These are phyloP conservation scores for Phataginus tricuspis DNA, from an alignment of 2,797 vertebrate species.

Conservation along the genomic window DNA sequence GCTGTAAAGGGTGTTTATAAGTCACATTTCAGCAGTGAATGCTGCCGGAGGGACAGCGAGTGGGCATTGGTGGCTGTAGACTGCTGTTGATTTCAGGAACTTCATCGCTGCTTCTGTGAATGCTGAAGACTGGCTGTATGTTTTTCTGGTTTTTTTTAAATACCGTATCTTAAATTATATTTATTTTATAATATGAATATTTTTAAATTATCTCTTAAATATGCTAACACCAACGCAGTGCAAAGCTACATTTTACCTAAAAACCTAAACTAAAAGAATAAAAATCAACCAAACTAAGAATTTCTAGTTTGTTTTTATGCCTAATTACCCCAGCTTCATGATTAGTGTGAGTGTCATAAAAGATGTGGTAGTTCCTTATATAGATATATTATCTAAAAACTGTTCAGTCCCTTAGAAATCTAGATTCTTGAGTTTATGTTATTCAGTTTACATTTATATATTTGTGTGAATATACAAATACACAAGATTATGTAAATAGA, in stretches of 20 bases:
- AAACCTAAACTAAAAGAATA: background rate
- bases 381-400: background rate
- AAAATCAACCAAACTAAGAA: background rate
- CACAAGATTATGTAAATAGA: background rate
- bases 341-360: background rate
- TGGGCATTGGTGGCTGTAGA: background rate
- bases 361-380: background rate
- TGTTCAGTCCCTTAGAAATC: background rate
- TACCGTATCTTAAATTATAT: background rate
- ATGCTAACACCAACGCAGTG: background rate
- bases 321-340: background rate
- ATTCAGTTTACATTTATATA: background rate
- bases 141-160: conserved; percentile 14
- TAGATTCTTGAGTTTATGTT: background rate
- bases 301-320: background rate
- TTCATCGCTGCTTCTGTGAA: background rate
- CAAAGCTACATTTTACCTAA: background rate
- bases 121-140: background rate
- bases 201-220: background rate
- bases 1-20: background rate
- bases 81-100: background rate
- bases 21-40: background rate
- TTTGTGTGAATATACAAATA: background rate
- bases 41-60: background rate
- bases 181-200: no score